Conservation (phyloP, 2,797 vertebrate genomes). For the Rallus crepitans region DNA sequence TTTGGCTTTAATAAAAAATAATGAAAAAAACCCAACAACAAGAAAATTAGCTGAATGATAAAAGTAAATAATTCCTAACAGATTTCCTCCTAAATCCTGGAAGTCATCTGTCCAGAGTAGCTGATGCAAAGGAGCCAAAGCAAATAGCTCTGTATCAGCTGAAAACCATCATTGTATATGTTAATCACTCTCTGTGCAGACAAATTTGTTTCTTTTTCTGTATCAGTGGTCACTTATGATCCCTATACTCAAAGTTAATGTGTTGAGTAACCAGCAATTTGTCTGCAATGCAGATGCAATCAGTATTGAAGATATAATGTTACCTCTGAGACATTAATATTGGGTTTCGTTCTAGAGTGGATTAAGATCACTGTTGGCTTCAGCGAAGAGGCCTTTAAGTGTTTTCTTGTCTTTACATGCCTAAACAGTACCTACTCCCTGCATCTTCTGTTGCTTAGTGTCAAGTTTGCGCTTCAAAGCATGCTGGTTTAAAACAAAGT, state of each 20-base stretch:
- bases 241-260: not conserved
- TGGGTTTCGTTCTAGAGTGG: not conserved
- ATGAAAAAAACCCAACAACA: not conserved
- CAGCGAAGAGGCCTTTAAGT: not conserved
- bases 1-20: slow-evolving; percentile 60
- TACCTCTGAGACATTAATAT: not conserved
- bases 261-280: not conserved
- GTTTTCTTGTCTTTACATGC: not conserved
- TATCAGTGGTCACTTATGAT: not conserved
- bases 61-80: slow-evolving; percentile 50
- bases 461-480: not conserved
- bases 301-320: not conserved
- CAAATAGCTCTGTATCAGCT: not conserved
- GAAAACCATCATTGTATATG: not conserved
- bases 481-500: not conserved
- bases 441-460: not conserved
- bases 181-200: not conserved
- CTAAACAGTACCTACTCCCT: not conserved
- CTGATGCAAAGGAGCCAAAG: slow-evolving; percentile 16
- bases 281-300: not conserved
- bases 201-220: not conserved
- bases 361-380: not conserved
- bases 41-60: slow-evolving; percentile 51
- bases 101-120: slow-evolving; percentile 12
- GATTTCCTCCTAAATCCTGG: slow-evolving; percentile 1